A percentile compares a stretch with the other conserved stretches of the same genome.
Evolutionary conservation across 1,140 invertebrate genomes (phyloP).

Genomic region (Megathymus violae): DNA sequence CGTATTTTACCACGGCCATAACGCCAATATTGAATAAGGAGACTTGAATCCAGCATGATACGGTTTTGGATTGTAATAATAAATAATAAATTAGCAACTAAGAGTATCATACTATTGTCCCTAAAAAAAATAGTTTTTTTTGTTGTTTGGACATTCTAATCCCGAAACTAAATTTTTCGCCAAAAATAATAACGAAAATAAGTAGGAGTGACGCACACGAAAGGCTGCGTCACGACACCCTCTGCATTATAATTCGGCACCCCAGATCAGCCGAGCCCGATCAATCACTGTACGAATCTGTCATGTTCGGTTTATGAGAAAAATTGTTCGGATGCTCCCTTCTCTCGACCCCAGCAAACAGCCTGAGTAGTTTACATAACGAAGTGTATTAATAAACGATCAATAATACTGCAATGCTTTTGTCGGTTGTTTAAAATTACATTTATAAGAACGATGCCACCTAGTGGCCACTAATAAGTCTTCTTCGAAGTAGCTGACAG

Average conservation of each 20-base stretch:
- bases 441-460: no score
- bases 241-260: slow-evolving; percentile 80
- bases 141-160: background rate
- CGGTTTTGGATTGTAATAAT: no score
- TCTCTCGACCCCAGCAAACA: slow-evolving; percentile 61
- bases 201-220: slow-evolving; percentile 22
- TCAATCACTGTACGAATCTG: slow-evolving; percentile 84
- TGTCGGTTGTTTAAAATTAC: background rate
- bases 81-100: no score
- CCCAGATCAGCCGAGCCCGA: slow-evolving; percentile 75
- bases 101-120: no score
- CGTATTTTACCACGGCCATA: no score
- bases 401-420: slow-evolving; percentile 29
- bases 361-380: slow-evolving; percentile 56
- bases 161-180: background rate
- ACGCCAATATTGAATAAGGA: no score
- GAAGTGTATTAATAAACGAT: slow-evolving; percentile 61
- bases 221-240: slow-evolving; percentile 59
- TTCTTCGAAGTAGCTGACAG: no score
- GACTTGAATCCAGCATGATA: no score
- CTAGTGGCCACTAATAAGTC: no score
- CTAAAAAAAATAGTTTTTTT: no score
- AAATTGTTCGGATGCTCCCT: slow-evolving; percentile 79
- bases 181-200: slow-evolving; percentile 25
- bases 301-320: slow-evolving; percentile 85